A percentile compares a stretch with the other conserved stretches of the same genome.
phyloP scores from a whole-genome alignment of 1,140 invertebrate genomes.

The Dendroctonus valens region DNA sequence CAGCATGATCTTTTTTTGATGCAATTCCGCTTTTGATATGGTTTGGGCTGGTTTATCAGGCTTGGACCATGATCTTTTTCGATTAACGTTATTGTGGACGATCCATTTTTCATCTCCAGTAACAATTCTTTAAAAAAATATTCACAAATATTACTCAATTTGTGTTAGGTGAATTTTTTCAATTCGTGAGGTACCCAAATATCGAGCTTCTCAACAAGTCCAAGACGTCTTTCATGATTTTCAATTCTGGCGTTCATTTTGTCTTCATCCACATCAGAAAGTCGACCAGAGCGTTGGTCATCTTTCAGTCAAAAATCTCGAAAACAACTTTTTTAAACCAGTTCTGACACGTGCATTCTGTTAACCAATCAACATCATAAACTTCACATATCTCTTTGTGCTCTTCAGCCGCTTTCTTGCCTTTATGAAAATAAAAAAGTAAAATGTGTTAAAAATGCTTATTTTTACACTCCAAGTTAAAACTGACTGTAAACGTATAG shows the following conservation, averaged over 20 bases:
- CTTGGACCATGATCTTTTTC: background rate
- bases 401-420: background rate
- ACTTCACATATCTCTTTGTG: slow-evolving; percentile 1
- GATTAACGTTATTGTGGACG: slow-evolving; percentile 7
- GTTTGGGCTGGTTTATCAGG: background rate
- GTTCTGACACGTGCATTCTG: background rate
- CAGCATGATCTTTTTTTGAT: background rate
- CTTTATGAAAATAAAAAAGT: slow-evolving; percentile 6
- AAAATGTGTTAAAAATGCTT: background rate
- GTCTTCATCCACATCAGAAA: too few relatives aligned
- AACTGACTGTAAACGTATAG: background rate
- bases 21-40: background rate
- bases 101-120: slow-evolving; percentile 25
- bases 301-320: too few relatives aligned
- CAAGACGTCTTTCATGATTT: too few relatives aligned
- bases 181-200: too few relatives aligned
- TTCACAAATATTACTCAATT: slow-evolving; percentile 2
- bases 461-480: background rate
- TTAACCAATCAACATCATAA: background rate
- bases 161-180: background rate
- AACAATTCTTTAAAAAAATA: slow-evolving; percentile 16
- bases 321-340: background rate
- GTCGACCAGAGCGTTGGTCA: too few relatives aligned
- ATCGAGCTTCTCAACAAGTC: too few relatives aligned
- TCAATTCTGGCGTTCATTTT: too few relatives aligned